phyloP scores from a whole-genome alignment of 2,797 vertebrate species.

The Pygocentrus nattereri region DNA sequence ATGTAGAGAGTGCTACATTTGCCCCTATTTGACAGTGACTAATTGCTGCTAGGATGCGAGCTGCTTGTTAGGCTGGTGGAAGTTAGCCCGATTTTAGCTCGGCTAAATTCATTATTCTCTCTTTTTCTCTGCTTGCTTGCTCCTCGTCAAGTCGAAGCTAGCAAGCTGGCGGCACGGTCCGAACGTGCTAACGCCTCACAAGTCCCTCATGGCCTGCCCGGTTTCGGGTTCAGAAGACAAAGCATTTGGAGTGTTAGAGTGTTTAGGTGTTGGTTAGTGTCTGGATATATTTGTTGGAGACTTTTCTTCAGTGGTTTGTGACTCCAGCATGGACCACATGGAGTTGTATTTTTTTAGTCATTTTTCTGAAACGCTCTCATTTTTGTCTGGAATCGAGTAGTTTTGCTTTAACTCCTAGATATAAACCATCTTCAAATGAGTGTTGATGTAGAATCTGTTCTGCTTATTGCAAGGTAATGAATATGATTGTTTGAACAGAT shows the following conservation, averaged over 20 bases:
- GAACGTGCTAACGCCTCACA: slow-evolving; percentile 30
- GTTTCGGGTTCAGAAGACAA: slow-evolving; percentile 15
- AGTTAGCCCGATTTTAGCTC: slow-evolving; percentile 76
- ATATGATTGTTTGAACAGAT: no score
- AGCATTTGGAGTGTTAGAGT: neutral
- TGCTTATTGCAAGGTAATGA: neutral
- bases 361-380: neutral
- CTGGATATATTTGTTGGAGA: neutral
- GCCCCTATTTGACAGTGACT: slow-evolving; percentile 87
- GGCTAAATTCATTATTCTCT: slow-evolving; percentile 84
- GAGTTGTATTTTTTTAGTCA: slow-evolving; percentile 3
- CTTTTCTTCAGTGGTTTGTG: neutral
- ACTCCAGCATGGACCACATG: neutral
- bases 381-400: neutral
- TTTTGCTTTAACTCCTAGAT: no score
- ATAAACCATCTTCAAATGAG: neutral
- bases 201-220: slow-evolving; percentile 1
- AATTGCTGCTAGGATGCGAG: slow-evolving; percentile 84
- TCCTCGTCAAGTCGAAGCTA: slow-evolving; percentile 76
- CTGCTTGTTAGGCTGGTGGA: slow-evolving; percentile 84
- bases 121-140: slow-evolving; percentile 75
- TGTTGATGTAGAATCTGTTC: neutral
- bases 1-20: slow-evolving; percentile 84
- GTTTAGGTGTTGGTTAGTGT: neutral
- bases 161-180: slow-evolving; percentile 66